These are phyloP conservation scores for Morpho deidamia DNA, from an alignment of 2,888 invertebrate species.

Conservation along the genomic window DNA sequence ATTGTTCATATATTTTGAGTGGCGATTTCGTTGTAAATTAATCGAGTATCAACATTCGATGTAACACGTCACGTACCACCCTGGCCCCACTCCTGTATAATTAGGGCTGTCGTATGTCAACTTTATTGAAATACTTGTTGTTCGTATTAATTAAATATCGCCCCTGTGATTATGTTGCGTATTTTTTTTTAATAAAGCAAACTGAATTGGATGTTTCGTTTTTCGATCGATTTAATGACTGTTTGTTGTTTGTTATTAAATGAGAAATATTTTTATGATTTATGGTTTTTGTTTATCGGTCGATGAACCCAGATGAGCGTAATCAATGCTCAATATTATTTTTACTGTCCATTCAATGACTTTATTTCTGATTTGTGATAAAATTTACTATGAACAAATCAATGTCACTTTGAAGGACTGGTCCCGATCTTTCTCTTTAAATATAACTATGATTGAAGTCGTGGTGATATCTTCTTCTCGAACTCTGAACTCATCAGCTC, in stretches of 20 bases:
- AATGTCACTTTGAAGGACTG: too few species aligned
- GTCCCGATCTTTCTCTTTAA: too few species aligned
- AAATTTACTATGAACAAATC: too few species aligned
- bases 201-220: conserved; percentile 14
- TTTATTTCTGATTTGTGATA: not conserved
- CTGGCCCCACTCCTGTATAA: conserved; percentile 29
- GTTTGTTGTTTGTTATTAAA: conserved; percentile 5
- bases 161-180: conserved; percentile 27
- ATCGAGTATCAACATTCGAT: conserved; percentile 33
- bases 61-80: conserved; percentile 32
- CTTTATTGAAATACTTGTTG: conserved; percentile 28
- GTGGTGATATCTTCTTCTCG: too few species aligned
- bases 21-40: conserved; percentile 47
- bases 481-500: too few species aligned
- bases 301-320: not conserved
- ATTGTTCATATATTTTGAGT: conserved; percentile 39
- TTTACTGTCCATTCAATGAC: not conserved
- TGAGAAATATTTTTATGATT: conserved; percentile 1
- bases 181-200: conserved; percentile 23
- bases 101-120: conserved; percentile 40
- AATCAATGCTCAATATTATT: not conserved
- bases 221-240: conserved; percentile 13
- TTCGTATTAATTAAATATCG: conserved; percentile 31
- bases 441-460: too few species aligned
- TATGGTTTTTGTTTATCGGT: conserved; percentile 2